phyloP scores from a whole-genome alignment of 2,797 vertebrate genomes.

The Steatocranus sp. region DNA sequence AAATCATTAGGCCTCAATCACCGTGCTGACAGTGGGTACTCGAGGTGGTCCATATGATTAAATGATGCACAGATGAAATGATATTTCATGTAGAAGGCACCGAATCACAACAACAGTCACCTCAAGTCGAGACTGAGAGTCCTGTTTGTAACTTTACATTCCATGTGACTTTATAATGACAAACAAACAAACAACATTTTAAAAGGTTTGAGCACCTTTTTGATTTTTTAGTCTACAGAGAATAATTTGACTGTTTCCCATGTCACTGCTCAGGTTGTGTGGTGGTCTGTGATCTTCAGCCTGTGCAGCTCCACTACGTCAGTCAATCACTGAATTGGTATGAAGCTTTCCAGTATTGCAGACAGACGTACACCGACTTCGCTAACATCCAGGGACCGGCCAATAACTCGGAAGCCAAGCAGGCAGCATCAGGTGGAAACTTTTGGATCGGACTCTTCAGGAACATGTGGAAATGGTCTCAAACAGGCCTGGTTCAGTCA shows the following conservation, averaged over 20 bases:
- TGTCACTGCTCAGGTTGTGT: background rate
- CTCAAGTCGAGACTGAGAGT: background rate
- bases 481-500: background rate
- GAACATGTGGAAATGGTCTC: background rate
- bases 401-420: accelerated
- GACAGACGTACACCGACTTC: accelerated
- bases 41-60: background rate
- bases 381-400: background rate
- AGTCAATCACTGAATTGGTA: accelerated
- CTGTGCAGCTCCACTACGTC: background rate
- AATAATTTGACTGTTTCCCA: accelerated
- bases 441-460: background rate
- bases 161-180: background rate
- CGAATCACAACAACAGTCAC: background rate
- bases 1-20: background rate
- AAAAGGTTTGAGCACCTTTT: background rate
- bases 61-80: background rate
- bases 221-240: background rate
- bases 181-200: background rate
- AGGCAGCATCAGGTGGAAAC: accelerated
- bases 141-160: background rate
- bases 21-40: background rate
- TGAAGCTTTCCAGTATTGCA: accelerated
- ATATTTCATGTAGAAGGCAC: background rate
- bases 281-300: background rate